Conservation (phyloP, 2,113 vertebrate genomes). For the Eurypyga helias region DNA sequence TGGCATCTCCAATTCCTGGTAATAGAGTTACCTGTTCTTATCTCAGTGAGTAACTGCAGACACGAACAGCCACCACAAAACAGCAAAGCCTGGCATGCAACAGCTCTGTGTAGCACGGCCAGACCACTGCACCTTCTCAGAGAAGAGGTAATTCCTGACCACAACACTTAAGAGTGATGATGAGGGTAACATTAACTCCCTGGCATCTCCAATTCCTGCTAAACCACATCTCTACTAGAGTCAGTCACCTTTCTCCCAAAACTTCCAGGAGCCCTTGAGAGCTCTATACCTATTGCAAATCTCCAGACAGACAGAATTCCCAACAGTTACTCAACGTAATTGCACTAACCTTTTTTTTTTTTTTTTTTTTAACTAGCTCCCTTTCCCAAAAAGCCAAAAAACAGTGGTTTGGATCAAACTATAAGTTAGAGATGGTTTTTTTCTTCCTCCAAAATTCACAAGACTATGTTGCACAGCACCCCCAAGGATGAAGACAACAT, state of each 20-base stretch:
- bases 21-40: neutral
- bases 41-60: neutral
- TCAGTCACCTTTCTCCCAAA: neutral
- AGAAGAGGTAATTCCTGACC: neutral
- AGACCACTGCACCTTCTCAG: neutral
- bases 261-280: neutral
- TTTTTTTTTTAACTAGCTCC: neutral
- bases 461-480: neutral
- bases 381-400: neutral
- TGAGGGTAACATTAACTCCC: neutral
- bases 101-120: neutral
- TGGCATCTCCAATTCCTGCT: neutral
- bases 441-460: neutral
- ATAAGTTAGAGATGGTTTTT: neutral
- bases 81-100: neutral
- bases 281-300: neutral
- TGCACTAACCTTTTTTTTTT: neutral
- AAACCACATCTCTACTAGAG: neutral
- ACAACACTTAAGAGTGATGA: neutral
- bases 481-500: neutral
- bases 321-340: neutral
- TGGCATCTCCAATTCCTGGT: neutral
- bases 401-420: neutral
- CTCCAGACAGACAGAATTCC: neutral
- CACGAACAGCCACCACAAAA: neutral